Conservation (phyloP, 2,113 vertebrate genomes). For the Phylloscopus trochilus region DNA sequence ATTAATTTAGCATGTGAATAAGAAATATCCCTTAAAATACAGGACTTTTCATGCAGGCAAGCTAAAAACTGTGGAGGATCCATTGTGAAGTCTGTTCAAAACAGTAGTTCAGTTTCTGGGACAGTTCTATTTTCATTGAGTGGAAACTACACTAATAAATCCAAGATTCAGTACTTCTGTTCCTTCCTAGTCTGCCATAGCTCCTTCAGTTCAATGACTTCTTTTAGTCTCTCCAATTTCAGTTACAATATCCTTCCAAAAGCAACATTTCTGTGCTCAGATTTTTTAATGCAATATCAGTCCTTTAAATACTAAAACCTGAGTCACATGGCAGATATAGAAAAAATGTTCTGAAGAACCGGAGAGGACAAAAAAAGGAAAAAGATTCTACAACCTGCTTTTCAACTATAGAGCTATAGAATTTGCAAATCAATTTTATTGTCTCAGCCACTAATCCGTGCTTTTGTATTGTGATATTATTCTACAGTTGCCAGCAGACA, state of each 20-base stretch:
- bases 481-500: background rate
- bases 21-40: background rate
- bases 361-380: background rate
- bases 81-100: constrained; percentile 14
- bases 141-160: constrained; percentile 26
- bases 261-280: background rate
- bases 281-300: background rate
- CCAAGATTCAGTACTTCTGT: background rate
- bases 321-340: background rate
- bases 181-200: background rate
- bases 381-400: background rate
- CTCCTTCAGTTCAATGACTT: background rate
- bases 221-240: background rate
- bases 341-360: background rate
- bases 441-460: background rate
- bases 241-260: constrained; percentile 8
- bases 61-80: background rate
- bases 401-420: background rate
- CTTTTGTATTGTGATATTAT: background rate
- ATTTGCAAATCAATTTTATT: constrained; percentile 5
- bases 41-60: background rate
- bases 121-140: constrained; percentile 9
- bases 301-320: background rate
- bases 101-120: constrained; percentile 4
- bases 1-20: background rate